phyloP scores from a whole-genome alignment of 2,797 vertebrate species.

The Pogonophryne albipinna region DNA sequence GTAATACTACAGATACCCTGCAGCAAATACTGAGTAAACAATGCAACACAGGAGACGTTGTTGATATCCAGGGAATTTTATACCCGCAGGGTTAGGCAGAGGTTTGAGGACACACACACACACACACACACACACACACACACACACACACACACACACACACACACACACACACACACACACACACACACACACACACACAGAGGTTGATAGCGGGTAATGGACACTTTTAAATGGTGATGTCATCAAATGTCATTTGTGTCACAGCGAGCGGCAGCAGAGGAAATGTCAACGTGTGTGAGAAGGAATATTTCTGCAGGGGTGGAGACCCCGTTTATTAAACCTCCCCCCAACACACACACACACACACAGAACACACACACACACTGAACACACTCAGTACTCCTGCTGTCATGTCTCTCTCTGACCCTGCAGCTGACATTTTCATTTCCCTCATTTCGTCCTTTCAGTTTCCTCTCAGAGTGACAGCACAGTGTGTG shows the following conservation, averaged over 20 bases:
- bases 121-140: background rate
- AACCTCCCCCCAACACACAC: constrained; percentile 7
- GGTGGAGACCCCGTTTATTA: constrained; percentile 70
- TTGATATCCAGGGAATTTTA: no score
- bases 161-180: background rate
- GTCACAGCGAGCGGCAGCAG: constrained; percentile 58
- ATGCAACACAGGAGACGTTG: no score
- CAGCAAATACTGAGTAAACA: no score
- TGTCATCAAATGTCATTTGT: constrained; percentile 70
- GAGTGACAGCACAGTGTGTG: constrained; percentile 33
- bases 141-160: background rate
- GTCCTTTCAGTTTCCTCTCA: constrained; percentile 62
- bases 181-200: background rate
- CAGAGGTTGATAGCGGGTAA: constrained; percentile 37
- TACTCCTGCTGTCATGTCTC: constrained; percentile 65
- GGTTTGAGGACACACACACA: no score
- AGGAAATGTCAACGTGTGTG: constrained; percentile 71
- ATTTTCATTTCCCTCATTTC: constrained; percentile 72
- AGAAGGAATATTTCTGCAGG: constrained; percentile 68
- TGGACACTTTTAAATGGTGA: constrained; percentile 70
- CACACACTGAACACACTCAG: background rate
- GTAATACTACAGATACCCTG: no score
- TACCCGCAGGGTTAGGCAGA: background rate
- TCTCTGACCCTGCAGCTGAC: constrained; percentile 67
- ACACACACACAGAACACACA: no score